phyloP scores from a whole-genome alignment of 2,888 invertebrate genomes.

The Caenorhabditis uteleia region DNA sequence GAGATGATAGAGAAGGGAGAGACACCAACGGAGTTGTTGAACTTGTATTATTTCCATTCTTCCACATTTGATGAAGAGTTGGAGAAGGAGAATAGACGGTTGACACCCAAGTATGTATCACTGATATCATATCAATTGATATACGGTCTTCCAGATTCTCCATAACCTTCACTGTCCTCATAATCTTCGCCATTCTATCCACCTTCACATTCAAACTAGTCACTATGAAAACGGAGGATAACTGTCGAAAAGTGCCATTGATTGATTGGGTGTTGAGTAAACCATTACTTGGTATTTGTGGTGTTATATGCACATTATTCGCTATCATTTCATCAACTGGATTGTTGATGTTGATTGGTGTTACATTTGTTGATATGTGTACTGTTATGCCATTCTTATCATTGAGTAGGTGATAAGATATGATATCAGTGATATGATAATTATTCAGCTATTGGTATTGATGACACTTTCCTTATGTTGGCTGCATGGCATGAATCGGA shows the following conservation, averaged over 20 bases:
- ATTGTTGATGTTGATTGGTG: constrained; percentile 84
- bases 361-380: constrained; percentile 91
- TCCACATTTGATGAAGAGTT: constrained; percentile 61
- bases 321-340: constrained; percentile 89
- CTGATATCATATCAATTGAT: constrained; percentile 1
- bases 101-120: constrained; percentile 52
- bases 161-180: constrained; percentile 58
- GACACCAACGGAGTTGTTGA: constrained; percentile 39
- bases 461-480: constrained; percentile 92
- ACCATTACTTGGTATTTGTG: constrained; percentile 74
- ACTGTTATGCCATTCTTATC: constrained; percentile 91
- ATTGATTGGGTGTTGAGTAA: constrained; percentile 85
- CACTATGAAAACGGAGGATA: too few species aligned
- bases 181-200: constrained; percentile 58
- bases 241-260: constrained; percentile 73
- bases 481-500: constrained; percentile 91
- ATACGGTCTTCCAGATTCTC: constrained; percentile 51
- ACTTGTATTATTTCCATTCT: constrained; percentile 62
- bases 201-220: constrained; percentile 58
- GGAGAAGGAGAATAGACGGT: constrained; percentile 54
- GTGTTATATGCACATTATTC: constrained; percentile 72
- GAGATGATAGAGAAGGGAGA: constrained; percentile 31
- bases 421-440: not conserved
- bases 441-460: constrained; percentile 86
- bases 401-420: constrained; percentile 80